Percentiles rank a stretch among this genome's conserved stretches.
Evolutionary conservation across 2,797 vertebrate species (phyloP).

Genomic region (Gymnopithys bicolor): DNA sequence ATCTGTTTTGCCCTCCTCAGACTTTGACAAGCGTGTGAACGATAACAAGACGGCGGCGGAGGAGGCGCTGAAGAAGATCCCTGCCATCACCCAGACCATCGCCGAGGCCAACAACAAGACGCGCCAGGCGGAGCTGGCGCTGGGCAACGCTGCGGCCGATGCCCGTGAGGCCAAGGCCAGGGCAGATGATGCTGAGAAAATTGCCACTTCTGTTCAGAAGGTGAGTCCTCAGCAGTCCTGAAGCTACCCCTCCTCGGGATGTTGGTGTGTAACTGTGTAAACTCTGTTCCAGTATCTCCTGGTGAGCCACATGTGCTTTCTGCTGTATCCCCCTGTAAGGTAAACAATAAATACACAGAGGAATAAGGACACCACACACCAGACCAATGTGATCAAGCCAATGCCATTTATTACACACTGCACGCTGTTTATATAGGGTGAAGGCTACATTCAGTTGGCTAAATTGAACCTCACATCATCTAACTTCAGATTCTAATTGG

Average conservation of each 20-base stretch:
- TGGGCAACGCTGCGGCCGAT: constrained; percentile 88
- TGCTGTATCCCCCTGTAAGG: background rate
- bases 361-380: too few relatives aligned
- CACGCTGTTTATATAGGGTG: too few relatives aligned
- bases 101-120: constrained; percentile 91
- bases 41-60: constrained; percentile 97
- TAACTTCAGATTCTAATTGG: too few relatives aligned
- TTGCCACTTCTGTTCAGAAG: constrained; percentile 88
- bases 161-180: constrained; percentile 90
- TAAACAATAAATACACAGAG: too few relatives aligned
- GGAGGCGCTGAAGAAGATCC: constrained; percentile 90
- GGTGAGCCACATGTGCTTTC: fast-evolving
- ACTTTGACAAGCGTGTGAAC: constrained; percentile 93
- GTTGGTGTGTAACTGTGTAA: background rate
- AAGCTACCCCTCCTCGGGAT: fast-evolving
- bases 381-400: too few relatives aligned
- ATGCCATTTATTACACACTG: too few relatives aligned
- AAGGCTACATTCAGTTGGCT: too few relatives aligned
- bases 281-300: background rate
- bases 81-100: constrained; percentile 88
- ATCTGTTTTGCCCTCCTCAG: constrained; percentile 66
- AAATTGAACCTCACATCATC: too few relatives aligned
- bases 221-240: constrained; percentile 61
- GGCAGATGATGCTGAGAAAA: constrained; percentile 89
- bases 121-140: constrained; percentile 82